Evolutionary conservation across 2,113 vertebrate species (phyloP).

Genomic region (Protomyctophum bolini): DNA sequence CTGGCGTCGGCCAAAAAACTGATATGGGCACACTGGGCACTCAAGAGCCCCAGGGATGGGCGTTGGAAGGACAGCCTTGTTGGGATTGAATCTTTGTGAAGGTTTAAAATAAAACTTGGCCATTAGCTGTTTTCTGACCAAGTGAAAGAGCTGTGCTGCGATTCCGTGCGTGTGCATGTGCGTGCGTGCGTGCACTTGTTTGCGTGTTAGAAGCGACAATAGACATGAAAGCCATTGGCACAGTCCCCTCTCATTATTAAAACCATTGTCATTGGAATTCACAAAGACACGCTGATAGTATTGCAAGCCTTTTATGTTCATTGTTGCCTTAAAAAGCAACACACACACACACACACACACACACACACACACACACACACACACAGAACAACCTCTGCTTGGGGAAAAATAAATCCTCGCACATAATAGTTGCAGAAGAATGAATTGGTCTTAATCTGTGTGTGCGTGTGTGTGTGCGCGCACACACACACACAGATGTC

Average conservation of each 20-base stretch:
- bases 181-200: background rate
- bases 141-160: constrained; percentile 12
- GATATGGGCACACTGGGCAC: too few species aligned
- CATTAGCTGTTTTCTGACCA: constrained; percentile 3
- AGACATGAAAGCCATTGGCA: constrained; percentile 51
- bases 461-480: constrained; percentile 36
- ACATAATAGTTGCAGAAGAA: constrained; percentile 69
- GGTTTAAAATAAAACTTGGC: background rate
- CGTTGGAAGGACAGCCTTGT: background rate
- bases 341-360: constrained; percentile 14
- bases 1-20: too few species aligned
- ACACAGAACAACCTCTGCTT: constrained; percentile 20
- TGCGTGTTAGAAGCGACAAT: background rate
- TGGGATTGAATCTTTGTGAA: background rate
- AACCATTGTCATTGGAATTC: constrained; percentile 66
- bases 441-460: constrained; percentile 70
- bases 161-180: constrained; percentile 9
- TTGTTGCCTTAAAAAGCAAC: constrained; percentile 63
- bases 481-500: constrained; percentile 31
- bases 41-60: background rate
- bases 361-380: constrained; percentile 28
- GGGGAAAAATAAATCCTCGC: constrained; percentile 61
- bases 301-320: constrained; percentile 60
- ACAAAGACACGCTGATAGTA: constrained; percentile 51
- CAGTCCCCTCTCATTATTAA: constrained; percentile 59